Conservation (phyloP, 2,797 vertebrate species). For the Ciconia nigra region DNA sequence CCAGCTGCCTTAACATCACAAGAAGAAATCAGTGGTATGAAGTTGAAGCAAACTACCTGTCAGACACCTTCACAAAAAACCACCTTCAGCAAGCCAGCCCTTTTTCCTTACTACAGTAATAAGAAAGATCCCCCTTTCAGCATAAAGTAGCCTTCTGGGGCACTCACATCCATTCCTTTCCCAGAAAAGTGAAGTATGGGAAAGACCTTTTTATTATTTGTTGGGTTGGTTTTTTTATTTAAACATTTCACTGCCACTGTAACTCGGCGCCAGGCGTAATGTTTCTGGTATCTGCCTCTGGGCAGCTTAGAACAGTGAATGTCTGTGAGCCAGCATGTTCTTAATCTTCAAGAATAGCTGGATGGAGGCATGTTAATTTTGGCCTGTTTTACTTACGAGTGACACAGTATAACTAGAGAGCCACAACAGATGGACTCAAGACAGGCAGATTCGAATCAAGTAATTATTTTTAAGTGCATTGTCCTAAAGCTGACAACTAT, state of each 20-base stretch:
- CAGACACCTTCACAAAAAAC: not conserved
- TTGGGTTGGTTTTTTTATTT: not conserved
- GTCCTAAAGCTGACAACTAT: not conserved
- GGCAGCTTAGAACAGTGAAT: not conserved
- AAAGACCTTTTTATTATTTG: not conserved
- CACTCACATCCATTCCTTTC: not conserved
- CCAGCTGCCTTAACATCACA: not conserved
- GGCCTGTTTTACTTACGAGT: not conserved
- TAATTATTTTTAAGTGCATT: not conserved
- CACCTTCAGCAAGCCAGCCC: not conserved
- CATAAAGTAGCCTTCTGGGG: not conserved
- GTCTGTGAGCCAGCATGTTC: not conserved
- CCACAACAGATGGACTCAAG: not conserved
- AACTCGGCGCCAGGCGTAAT: not conserved
- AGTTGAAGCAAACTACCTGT: not conserved
- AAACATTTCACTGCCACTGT: not conserved
- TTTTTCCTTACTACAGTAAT: not conserved
- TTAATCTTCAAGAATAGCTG: not conserved
- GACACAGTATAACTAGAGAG: not conserved
- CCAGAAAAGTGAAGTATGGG: not conserved
- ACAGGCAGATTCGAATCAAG: not conserved
- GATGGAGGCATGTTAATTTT: not conserved
- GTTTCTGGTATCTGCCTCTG: not conserved
- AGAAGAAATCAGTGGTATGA: not conserved
- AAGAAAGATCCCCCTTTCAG: not conserved